Percentiles rank a stretch among this genome's conserved stretches.
Conservation (phyloP, 2,888 invertebrate species). For the Camptogramma bilineatum region DNA sequence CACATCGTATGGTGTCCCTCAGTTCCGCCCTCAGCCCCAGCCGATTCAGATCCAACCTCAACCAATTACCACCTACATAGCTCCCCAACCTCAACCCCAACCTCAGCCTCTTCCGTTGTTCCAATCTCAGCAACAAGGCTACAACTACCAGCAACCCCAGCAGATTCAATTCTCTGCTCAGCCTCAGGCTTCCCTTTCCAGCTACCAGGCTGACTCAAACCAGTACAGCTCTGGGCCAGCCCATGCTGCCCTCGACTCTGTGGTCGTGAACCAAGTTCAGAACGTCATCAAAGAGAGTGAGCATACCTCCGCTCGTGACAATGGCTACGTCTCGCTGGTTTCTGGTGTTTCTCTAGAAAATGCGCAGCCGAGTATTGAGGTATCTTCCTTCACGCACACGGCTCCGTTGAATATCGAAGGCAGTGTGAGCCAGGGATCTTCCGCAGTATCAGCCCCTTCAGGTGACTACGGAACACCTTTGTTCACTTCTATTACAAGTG, state of each 20-base stretch:
- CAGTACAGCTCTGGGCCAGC: slow-evolving; percentile 62
- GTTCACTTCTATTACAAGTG: slow-evolving; percentile 48
- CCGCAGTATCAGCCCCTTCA: slow-evolving; percentile 47
- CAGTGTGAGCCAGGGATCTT: slow-evolving; percentile 43
- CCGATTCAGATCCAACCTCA: slow-evolving; percentile 32
- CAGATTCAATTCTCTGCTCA: slow-evolving; percentile 18
- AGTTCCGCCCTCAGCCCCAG: slow-evolving; percentile 33
- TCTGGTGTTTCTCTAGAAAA: slow-evolving; percentile 75
- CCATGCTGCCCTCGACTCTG: slow-evolving; percentile 67
- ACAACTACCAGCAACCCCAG: slow-evolving; percentile 46
- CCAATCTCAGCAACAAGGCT: slow-evolving; percentile 45
- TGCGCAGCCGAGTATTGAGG: slow-evolving; percentile 75
- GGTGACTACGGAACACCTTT: slow-evolving; percentile 61
- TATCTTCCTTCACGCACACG: slow-evolving; percentile 75
- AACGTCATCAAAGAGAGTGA: slow-evolving; percentile 74
- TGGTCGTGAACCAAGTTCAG: slow-evolving; percentile 69
- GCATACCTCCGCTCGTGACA: slow-evolving; percentile 69
- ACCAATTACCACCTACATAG: slow-evolving; percentile 17
- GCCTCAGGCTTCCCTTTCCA: slow-evolving; percentile 48
- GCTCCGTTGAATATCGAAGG: slow-evolving; percentile 53
- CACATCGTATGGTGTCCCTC: slow-evolving; percentile 41
- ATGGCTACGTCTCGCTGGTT: slow-evolving; percentile 73
- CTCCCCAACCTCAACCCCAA: slow-evolving; percentile 35
- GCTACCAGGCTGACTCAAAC: slow-evolving; percentile 74
- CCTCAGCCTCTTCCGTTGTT: slow-evolving; percentile 44